Evolutionary conservation across 2,797 vertebrate genomes (phyloP).

Genomic region (Numenius phaeopus): DNA sequence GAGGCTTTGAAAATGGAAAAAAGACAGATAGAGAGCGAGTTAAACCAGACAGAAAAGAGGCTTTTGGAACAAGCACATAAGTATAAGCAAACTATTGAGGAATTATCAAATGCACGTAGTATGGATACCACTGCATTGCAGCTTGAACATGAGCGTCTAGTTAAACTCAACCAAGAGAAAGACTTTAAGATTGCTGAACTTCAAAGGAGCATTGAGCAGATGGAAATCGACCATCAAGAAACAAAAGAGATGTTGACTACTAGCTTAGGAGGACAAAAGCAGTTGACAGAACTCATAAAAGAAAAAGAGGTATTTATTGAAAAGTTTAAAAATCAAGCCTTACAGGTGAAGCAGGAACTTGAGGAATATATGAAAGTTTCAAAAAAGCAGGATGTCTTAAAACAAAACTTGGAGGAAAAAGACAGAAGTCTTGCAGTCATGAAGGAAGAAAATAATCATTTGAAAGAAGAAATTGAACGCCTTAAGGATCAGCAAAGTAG

Average conservation of each 20-base stretch:
- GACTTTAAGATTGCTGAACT: slow-evolving; percentile 88
- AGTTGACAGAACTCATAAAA: slow-evolving; percentile 89
- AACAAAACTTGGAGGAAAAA: slow-evolving; percentile 89
- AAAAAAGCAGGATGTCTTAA: slow-evolving; percentile 82
- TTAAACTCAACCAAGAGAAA: slow-evolving; percentile 90
- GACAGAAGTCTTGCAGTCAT: slow-evolving; percentile 90
- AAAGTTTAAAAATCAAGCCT: slow-evolving; percentile 83
- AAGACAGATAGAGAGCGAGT: slow-evolving; percentile 84
- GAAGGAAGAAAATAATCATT: slow-evolving; percentile 98
- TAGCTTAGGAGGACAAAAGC: slow-evolving; percentile 91
- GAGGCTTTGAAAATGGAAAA: slow-evolving; percentile 91
- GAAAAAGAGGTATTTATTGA: slow-evolving; percentile 91
- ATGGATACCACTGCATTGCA: slow-evolving; percentile 86
- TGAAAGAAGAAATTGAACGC: slow-evolving; percentile 95
- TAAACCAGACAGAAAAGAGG: slow-evolving; percentile 81
- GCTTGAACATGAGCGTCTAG: slow-evolving; percentile 85
- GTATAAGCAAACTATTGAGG: slow-evolving; percentile 87
- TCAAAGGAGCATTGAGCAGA: slow-evolving; percentile 84
- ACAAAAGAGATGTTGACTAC: slow-evolving; percentile 90
- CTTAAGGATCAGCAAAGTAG: slow-evolving; percentile 92
- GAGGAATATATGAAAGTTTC: slow-evolving; percentile 72
- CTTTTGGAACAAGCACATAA: slow-evolving; percentile 84
- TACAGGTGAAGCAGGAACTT: slow-evolving; percentile 83
- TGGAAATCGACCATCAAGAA: slow-evolving; percentile 86
- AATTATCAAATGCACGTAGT: slow-evolving; percentile 83